A percentile compares a stretch with the other conserved stretches of the same genome.
phyloP scores from a whole-genome alignment of 1,140 invertebrate genomes.

The Agraylea sexmaculata region DNA sequence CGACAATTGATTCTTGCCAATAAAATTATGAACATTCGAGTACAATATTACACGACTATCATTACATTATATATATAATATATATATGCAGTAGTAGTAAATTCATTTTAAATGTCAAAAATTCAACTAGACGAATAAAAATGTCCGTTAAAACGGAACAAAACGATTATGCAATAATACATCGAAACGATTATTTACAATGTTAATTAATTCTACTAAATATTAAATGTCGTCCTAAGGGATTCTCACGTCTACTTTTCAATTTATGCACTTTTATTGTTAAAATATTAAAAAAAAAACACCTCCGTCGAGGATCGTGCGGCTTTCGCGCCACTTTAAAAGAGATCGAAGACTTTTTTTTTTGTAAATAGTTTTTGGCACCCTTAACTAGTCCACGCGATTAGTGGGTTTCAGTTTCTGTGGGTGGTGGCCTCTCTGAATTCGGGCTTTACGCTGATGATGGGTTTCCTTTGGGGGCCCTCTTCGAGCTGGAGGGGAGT shows the following conservation, averaged over 20 bases:
- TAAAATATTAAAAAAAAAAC: no score
- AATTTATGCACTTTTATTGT: background rate
- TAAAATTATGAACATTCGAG: no score
- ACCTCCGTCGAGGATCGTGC: background rate
- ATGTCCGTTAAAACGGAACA: conserved; percentile 18
- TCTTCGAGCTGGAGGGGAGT: conserved; percentile 23
- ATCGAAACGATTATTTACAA: conserved; percentile 21
- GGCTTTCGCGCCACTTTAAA: background rate
- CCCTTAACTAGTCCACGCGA: background rate
- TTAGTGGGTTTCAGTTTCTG: conserved; percentile 19
- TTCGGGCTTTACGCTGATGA: conserved; percentile 41
- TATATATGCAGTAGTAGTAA: no score
- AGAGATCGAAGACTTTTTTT: background rate
- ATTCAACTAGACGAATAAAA: conserved; percentile 21
- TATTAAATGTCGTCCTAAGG: conserved; percentile 10
- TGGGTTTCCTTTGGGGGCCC: conserved; percentile 29
- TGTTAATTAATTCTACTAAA: conserved; percentile 14
- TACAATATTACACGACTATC: no score
- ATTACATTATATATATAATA: no score
- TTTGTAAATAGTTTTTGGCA: background rate
- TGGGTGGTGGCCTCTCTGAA: conserved; percentile 36
- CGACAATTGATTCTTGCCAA: no score
- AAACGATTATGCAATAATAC: conserved; percentile 22
- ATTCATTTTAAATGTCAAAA: no score
- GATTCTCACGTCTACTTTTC: background rate